These are phyloP conservation scores for Myioborus melanocephalus DNA, from an alignment of 2,797 vertebrate species.

Conservation along the genomic window DNA sequence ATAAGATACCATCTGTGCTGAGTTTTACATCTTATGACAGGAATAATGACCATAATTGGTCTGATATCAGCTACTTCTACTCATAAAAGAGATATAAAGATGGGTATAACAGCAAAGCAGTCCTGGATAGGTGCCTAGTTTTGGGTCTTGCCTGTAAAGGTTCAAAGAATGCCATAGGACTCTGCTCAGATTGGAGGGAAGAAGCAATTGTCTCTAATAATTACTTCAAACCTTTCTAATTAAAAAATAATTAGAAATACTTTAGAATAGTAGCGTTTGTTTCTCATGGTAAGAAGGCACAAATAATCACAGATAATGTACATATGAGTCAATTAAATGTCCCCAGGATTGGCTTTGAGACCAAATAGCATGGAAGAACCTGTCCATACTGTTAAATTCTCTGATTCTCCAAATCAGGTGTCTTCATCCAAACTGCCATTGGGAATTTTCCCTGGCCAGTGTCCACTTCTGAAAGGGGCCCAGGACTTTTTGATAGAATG, in stretches of 20 bases:
- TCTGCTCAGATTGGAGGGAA: background rate
- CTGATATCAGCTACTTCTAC: background rate
- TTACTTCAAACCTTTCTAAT: background rate
- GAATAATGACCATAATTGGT: constrained; percentile 4
- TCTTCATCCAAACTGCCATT: background rate
- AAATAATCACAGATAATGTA: background rate
- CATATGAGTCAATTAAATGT: background rate
- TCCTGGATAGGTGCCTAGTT: background rate
- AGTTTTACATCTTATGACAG: background rate
- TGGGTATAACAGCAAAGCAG: background rate
- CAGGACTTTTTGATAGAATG: background rate
- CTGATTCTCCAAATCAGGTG: background rate
- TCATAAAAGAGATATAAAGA: background rate
- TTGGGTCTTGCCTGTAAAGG: background rate
- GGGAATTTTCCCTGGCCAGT: background rate
- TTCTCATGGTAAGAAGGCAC: background rate
- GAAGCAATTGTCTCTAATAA: background rate
- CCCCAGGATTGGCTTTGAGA: background rate
- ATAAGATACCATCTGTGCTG: constrained; percentile 42
- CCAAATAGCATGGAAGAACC: background rate
- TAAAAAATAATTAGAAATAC: background rate
- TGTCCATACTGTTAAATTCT: background rate
- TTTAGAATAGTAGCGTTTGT: background rate
- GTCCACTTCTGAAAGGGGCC: background rate
- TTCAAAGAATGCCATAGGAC: background rate